Percentiles rank a stretch among this genome's conserved stretches.
phyloP scores from a whole-genome alignment of 2,797 vertebrate species.

The Euthynnus affinis region DNA sequence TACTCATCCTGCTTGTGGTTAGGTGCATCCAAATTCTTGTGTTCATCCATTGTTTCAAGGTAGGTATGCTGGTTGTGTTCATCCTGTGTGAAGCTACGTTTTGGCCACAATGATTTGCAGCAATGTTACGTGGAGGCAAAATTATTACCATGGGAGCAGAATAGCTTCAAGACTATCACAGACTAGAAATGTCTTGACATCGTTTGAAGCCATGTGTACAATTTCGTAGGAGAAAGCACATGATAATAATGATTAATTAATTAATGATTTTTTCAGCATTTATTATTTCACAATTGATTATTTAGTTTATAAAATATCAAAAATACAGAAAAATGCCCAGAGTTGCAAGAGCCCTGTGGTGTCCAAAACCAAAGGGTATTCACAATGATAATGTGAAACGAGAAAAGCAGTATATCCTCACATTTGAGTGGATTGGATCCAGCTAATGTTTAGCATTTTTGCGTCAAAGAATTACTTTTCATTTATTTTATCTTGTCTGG shows the following conservation, averaged over 20 bases:
- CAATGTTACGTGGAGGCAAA: not conserved
- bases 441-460: not conserved
- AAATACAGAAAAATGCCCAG: conserved; percentile 23
- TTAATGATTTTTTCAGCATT: conserved; percentile 8
- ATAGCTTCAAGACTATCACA: not conserved
- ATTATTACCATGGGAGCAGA: not conserved
- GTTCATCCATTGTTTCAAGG: conserved; percentile 4
- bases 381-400: not conserved
- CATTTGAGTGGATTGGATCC: not conserved
- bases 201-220: not conserved
- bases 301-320: conserved; percentile 22
- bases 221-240: not conserved
- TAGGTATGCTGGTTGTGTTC: not conserved
- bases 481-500: too few species aligned
- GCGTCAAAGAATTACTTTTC: not conserved
- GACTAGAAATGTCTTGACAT: conserved; percentile 6
- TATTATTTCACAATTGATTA: conserved; percentile 24
- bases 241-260: too few species aligned
- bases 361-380: not conserved
- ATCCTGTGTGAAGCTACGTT: not conserved
- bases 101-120: not conserved
- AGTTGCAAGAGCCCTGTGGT: not conserved
- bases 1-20: not conserved
- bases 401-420: not conserved
- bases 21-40: not conserved